Base-by-base conservation (phyloP, 2,888 invertebrate species). In the Luffia ferchaultella region DNA sequence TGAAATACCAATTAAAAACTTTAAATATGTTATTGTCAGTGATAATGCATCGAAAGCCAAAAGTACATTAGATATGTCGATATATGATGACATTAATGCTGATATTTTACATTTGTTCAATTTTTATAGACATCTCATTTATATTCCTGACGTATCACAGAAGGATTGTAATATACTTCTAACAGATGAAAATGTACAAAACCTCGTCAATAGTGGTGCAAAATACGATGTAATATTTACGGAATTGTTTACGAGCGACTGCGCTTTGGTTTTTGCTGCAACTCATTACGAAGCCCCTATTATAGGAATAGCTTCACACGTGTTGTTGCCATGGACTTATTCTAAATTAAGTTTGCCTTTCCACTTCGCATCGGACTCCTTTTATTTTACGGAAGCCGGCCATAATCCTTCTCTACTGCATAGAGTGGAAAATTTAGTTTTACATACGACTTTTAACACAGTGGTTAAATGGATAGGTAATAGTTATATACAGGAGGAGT, bases 11-110 rank as follows among this genome's bases (percentile, higher is more conserved):
- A 53, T 75, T 15, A 58, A 67, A 5, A 87, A 86, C 60, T 87
- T 89, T 58, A 78, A 76, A 45, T 87, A 89, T 55, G 68, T 90
- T 17, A 68, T 83, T 50, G 59, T 89, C 40, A 55, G 62, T 16
- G 60, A 67, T 20, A n/a, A 58, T 46, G 1, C 55, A 20, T 18
- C 50, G 2, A 7, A 16, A 2, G 16, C 40, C 2, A 42, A 18
- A 1, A n/a, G 9, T 12, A 30, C 48, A 9, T 51, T 56, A 9
- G 55, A 59, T 1, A 51, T 70, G 53, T 58, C 61, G 5, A 50
- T 50, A 9, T 67, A 60, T 30, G 71, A 71, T 53, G 45, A 43
- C 2, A 45, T 53, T 2, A 56, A 59, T 49, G 55, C 62, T 0
- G 56, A 50, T 7, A 55, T 54, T 40, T 48, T 56, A 18, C 61